Base-by-base conservation (phyloP, 92 coral and sea anemone species). In the Epizoanthus stellaris region DNA sequence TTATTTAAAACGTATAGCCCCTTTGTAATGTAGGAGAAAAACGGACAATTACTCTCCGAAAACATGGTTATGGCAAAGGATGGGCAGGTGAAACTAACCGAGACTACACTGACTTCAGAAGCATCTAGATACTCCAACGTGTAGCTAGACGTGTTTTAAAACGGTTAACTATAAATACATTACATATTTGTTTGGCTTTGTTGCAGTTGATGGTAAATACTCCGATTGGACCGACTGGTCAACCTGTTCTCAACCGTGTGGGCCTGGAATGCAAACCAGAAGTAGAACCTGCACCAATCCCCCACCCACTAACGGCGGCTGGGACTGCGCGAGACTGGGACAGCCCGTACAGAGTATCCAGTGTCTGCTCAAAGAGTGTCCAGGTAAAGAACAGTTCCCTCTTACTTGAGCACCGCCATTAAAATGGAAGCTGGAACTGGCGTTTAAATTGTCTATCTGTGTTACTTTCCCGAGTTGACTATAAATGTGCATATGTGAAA, bases 261-360 rank as follows among this genome's bases (percentile, higher is more conserved):
- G 99, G 25, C 91, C 95, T 52, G 99, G 99, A 12, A 73, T 87
- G 30, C 92, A 85, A 80, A 77, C 91, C 42, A 90, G 98, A 16
- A 89, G 86, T 49, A 89, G 99, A 83, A 63, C 90, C 0, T 97
- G 99, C 59, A 93, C 99, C 70, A 95, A 88, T 66, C 99, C 99
- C 58, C 88, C 98, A 53, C 98, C 99, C 58, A 47, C 93, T 25
- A 86, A 72, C 43, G 98, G 99, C 42, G 99, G 99, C 47, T 77
- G 92, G 69, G 95, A 90, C 81, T 97, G 99, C 70, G 21, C 94
- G 30, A 80, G 95, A 63, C 93, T 93, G 57, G 99, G 99, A 16
- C 92, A 85, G 80, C 80, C 91, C 7, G 61, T 80, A 47, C 95
- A 92, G 87, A 93, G 92, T 52, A 93, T 90, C 0, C 92, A 92